Evolutionary conservation across 2,113 vertebrate genomes (phyloP), one percentile per base, ranked within the genome.

Genomic region (Burhinus bistriatus): DNA sequence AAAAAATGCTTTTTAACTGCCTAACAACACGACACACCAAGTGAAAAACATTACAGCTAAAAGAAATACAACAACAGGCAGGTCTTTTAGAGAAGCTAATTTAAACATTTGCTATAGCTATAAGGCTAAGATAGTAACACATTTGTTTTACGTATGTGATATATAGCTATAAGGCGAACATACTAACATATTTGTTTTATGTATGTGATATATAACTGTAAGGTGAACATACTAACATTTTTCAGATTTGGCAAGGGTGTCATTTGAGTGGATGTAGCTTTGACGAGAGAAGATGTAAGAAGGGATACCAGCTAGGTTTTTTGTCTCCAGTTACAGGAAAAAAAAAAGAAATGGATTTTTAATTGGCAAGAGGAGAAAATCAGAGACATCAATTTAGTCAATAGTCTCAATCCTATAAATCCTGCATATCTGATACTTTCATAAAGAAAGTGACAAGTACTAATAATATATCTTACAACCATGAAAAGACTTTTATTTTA

Each of bases 401-500:
- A 38, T 25, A 93, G 79, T 47, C 49, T 77, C 79, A 84, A 42
- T 75, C 72, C 66, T 57, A 14, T 83, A 87, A 96, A 95, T 52
- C 83, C 64, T 51, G 55, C 68, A 8, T 16, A 32, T 17, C 51
- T 75, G 68, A 45, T 59, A 45, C 49, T 71, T 69, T 44, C 76
- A 66, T 51, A 84, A 95, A 82, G 78, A 22, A 78, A 90, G 79
- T 70, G 93, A 86, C 90, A 94, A 82, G 85, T 68, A 42, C 84
- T 93, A 89, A 96, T 92, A 81, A 87, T 23, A 15, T 6, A 44
- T 54, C 91, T 90, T 73, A 68, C 64, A 59, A 23, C 52, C 23
- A 12, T 6, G 42, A 86, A 89, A 72, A 86, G 79, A 47, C 83
- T 80, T 77, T 44, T 40, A 38, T 86, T 90, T 73, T n/a, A 27